phyloP scores from a whole-genome alignment of 2,888 invertebrate genomes.

The Sisyra terminalis region DNA sequence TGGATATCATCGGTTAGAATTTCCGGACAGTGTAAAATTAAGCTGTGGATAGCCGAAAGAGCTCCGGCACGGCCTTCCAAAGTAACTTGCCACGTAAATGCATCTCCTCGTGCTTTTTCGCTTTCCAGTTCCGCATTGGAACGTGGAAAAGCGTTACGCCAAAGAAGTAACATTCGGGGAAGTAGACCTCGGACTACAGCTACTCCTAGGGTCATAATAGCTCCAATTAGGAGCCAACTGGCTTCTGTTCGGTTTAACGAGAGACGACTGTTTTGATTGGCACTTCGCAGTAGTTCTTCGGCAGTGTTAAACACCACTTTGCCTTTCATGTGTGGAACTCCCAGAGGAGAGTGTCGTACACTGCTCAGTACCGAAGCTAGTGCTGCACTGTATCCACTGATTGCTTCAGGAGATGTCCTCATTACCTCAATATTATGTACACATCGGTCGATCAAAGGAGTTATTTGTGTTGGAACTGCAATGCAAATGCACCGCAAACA shows the following conservation, averaged over 20 bases:
- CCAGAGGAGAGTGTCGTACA: conserved; percentile 74
- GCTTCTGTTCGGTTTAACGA: conserved; percentile 92
- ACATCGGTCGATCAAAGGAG: conserved; percentile 82
- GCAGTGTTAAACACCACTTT: conserved; percentile 96
- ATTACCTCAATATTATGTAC: conserved; percentile 78
- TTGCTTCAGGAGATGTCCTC: conserved; percentile 76
- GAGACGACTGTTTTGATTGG: conserved; percentile 89
- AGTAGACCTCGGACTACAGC: conserved; percentile 84
- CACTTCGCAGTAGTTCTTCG: conserved; percentile 88
- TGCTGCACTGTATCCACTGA: conserved; percentile 78
- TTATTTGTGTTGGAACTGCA: conserved; percentile 87
- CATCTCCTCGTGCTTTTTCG: conserved; percentile 89
- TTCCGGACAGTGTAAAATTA: conserved; percentile 80
- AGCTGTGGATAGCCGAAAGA: conserved; percentile 86
- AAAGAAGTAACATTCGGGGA: conserved; percentile 83
- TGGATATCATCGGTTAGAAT: conserved; percentile 85
- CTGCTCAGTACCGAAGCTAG: conserved; percentile 88
- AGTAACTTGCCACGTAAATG: conserved; percentile 98
- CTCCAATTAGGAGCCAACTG: conserved; percentile 93
- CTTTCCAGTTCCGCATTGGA: conserved; percentile 93
- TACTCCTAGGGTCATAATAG: conserved; percentile 88
- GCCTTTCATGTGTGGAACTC: conserved; percentile 92
- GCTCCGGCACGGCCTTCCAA: conserved; percentile 94
- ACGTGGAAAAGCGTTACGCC: conserved; percentile 96
- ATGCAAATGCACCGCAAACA: conserved; percentile 82